Conservation (phyloP, 2,113 vertebrate species). For the Laterallus jamaicensis region DNA sequence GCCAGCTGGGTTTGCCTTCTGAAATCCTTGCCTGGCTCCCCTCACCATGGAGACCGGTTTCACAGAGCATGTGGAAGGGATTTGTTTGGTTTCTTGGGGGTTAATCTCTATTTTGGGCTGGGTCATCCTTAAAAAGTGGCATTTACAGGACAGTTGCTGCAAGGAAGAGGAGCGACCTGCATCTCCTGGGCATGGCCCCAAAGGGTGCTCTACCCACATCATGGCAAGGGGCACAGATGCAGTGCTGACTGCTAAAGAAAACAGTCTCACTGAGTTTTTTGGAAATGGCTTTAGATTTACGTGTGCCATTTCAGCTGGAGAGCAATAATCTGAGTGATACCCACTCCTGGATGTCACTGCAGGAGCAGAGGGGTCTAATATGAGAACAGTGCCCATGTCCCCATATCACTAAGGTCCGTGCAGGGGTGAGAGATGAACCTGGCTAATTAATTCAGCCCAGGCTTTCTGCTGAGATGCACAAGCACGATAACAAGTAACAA, state of each 20-base stretch:
- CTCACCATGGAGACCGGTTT: constrained; percentile 45
- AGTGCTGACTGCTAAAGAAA: neutral
- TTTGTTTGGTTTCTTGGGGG: neutral
- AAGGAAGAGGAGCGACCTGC: neutral
- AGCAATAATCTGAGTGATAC: neutral
- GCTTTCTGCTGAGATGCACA: neutral
- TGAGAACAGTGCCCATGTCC: neutral
- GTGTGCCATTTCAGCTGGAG: neutral
- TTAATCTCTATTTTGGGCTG: neutral
- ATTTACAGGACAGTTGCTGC: neutral
- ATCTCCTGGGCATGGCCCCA: neutral
- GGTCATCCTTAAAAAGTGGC: neutral
- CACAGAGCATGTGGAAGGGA: neutral
- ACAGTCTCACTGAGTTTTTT: neutral
- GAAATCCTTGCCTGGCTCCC: constrained; percentile 9
- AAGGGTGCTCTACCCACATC: neutral
- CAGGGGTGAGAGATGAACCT: neutral
- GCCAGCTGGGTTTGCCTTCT: constrained; percentile 63
- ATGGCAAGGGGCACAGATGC: neutral
- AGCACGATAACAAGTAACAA: neutral
- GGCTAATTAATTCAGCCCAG: neutral
- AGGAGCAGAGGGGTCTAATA: neutral
- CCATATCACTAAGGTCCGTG: neutral
- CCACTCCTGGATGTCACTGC: neutral
- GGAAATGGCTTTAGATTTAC: neutral